phyloP scores from a whole-genome alignment of 1,140 invertebrate species.

The Caerostris darwini region DNA sequence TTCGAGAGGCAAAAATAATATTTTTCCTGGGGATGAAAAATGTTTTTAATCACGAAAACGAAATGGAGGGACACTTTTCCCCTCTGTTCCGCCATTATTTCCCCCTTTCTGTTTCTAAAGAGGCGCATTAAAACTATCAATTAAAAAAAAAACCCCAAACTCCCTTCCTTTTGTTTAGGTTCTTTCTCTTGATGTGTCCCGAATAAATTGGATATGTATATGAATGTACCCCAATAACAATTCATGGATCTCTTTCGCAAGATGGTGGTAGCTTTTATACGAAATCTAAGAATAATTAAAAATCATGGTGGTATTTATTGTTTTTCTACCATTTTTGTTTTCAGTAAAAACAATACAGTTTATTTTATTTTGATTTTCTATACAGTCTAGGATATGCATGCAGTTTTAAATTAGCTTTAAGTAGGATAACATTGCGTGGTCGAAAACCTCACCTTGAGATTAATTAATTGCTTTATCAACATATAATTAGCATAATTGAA shows the following conservation, averaged over 20 bases:
- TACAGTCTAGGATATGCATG: not conserved
- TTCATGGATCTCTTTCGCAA: not conserved
- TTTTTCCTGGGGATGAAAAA: conserved; percentile 20
- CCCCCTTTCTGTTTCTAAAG: not conserved
- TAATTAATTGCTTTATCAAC: not conserved
- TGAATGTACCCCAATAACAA: conserved; percentile 16
- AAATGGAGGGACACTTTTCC: not conserved
- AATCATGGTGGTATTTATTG: not conserved
- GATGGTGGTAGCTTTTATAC: not conserved
- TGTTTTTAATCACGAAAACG: conserved; percentile 44
- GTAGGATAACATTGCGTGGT: not conserved
- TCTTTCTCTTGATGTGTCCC: not conserved
- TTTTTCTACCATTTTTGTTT: not conserved
- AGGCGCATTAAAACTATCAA: conserved; percentile 32
- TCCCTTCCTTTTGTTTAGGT: not conserved
- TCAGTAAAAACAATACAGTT: not conserved
- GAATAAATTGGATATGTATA: conserved; percentile 50
- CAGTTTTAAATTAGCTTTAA: not conserved
- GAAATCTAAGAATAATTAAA: conserved; percentile 39
- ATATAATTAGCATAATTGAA: not conserved
- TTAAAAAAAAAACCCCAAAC: not conserved
- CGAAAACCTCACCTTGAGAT: not conserved
- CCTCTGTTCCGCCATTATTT: not conserved
- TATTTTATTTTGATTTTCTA: not conserved
- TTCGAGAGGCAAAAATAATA: not conserved